Percentiles rank a stretch among this genome's conserved stretches.
Conservation (phyloP, 2,113 vertebrate species). For the Nothobranchius furzeri region DNA sequence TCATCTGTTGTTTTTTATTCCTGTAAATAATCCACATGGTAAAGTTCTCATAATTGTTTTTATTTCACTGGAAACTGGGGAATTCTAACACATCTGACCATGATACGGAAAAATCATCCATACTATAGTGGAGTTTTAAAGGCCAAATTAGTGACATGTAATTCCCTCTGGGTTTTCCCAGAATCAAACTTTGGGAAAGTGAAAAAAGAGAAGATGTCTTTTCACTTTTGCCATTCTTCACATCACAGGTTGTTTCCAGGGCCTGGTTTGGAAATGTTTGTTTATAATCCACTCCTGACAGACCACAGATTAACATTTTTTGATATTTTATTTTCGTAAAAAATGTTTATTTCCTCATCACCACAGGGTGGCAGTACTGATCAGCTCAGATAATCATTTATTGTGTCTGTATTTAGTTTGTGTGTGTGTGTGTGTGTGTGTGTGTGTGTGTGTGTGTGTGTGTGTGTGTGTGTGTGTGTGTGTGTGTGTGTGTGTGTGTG, state of each 20-base stretch:
- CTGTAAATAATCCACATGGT: too few species aligned
- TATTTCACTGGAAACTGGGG: too few species aligned
- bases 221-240: background rate
- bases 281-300: too few species aligned
- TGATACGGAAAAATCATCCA: too few species aligned
- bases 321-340: background rate
- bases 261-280: background rate
- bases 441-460: too few species aligned
- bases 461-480: too few species aligned
- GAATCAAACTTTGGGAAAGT: background rate
- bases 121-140: background rate
- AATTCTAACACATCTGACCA: too few species aligned
- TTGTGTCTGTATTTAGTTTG: too few species aligned
- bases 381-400: background rate
- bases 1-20: too few species aligned
- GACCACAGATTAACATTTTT: background rate
- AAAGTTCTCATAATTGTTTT: too few species aligned
- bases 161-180: background rate
- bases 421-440: too few species aligned
- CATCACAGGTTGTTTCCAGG: background rate
- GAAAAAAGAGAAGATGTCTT: background rate
- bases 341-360: accelerated
- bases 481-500: too few species aligned
- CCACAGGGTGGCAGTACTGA: constrained; percentile 35
- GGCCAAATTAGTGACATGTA: background rate